A percentile compares a stretch with the other conserved stretches of the same genome.
Evolutionary conservation across 1,140 invertebrate genomes (phyloP).

Genomic region (Galendromus occidentalis): DNA sequence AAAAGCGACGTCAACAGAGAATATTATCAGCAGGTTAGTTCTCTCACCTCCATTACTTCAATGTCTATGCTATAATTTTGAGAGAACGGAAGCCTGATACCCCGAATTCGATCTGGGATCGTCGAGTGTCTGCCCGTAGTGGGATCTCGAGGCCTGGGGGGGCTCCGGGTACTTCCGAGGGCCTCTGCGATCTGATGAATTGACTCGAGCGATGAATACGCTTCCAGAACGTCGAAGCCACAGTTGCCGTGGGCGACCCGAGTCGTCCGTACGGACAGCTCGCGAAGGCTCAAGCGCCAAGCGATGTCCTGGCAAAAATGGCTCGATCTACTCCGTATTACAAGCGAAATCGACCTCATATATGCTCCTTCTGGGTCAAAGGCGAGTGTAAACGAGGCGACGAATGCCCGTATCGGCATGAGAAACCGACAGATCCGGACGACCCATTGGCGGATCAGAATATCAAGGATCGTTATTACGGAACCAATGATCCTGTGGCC

Average conservation of each 20-base stretch:
- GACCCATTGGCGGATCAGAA: constrained; percentile 98
- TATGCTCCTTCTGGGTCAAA: constrained; percentile 98
- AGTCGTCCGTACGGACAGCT: constrained; percentile 31
- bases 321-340: constrained; percentile 95
- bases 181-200: too few relatives aligned
- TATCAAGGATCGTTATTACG: constrained; percentile 95
- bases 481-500: constrained; percentile 94
- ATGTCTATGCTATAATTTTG: too few relatives aligned
- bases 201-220: too few relatives aligned
- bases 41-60: too few relatives aligned
- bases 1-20: constrained; percentile 97
- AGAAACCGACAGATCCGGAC: constrained; percentile 97
- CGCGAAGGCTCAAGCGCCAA: constrained; percentile 33
- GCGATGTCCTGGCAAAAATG: constrained; percentile 75
- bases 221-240: constrained; percentile 12
- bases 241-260: constrained; percentile 32
- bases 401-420: constrained; percentile 96
- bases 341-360: constrained; percentile 92
- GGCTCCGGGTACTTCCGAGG: too few relatives aligned
- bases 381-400: constrained; percentile 92
- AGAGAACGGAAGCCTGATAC: too few relatives aligned
- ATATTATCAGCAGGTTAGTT: constrained; percentile 73
- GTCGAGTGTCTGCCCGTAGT: too few relatives aligned
- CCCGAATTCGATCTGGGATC: too few relatives aligned
- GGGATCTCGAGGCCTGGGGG: too few relatives aligned